Evolutionary conservation across 2,888 invertebrate genomes (phyloP).

Genomic region (Acleris cristana): DNA sequence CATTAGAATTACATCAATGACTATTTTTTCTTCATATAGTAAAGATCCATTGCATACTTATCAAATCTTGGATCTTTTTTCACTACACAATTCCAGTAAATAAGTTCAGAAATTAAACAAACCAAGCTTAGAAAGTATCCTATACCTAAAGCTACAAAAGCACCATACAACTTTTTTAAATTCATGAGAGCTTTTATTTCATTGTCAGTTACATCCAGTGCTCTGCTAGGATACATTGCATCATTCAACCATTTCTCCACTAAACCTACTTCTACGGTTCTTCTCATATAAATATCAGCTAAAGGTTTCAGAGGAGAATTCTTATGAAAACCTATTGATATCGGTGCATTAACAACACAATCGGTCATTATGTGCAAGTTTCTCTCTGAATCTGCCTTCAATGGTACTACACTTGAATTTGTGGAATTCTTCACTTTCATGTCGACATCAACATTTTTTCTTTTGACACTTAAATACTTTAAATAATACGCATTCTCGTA

Average conservation of each 20-base stretch:
- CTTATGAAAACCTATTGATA: conserved; percentile 91
- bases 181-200: conserved; percentile 90
- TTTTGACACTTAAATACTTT: conserved; percentile 85
- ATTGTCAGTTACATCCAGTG: conserved; percentile 82
- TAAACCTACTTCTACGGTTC: conserved; percentile 89
- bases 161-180: conserved; percentile 90
- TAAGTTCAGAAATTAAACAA: conserved; percentile 84
- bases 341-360: conserved; percentile 91
- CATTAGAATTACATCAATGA: conserved; percentile 43
- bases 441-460: conserved; percentile 66
- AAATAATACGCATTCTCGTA: conserved; percentile 91
- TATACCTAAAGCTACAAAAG: conserved; percentile 87
- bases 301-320: conserved; percentile 90
- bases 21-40: conserved; percentile 76
- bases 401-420: conserved; percentile 47
- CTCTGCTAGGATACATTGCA: conserved; percentile 84
- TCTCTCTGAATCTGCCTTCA: conserved; percentile 57
- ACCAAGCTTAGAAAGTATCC: conserved; percentile 86
- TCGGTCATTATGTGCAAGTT: conserved; percentile 92
- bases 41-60: conserved; percentile 85
- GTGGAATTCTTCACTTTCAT: conserved; percentile 50
- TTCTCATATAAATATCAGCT: conserved; percentile 86
- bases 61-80: conserved; percentile 88
- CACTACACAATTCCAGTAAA: conserved; percentile 87
- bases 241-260: conserved; percentile 92